Percentiles rank a stretch among this genome's conserved stretches.
These are phyloP conservation scores for Belonocnema kinseyi DNA, from an alignment of 1,140 invertebrate species.

Conservation along the genomic window DNA sequence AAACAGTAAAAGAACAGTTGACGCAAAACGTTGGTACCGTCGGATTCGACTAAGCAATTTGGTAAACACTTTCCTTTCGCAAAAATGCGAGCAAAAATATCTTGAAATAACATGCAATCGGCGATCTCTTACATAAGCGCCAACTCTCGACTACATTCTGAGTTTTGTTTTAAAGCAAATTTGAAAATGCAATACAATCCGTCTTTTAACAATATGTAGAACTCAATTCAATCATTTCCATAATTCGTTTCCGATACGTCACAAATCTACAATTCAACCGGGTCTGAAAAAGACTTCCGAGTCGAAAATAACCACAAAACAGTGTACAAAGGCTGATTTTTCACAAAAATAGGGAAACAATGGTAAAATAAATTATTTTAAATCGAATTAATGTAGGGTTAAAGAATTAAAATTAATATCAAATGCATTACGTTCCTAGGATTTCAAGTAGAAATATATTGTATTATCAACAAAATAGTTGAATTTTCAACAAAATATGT, in stretches of 20 bases:
- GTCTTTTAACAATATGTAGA: neutral
- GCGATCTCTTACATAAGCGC: slow-evolving; percentile 10
- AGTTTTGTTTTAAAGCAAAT: neutral
- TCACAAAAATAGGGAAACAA: too few relatives aligned
- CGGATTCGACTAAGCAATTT: neutral
- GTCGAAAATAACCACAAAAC: too few relatives aligned
- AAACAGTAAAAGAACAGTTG: neutral
- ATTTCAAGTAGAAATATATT: too few relatives aligned
- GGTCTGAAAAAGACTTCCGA: neutral
- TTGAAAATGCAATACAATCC: slow-evolving; percentile 1
- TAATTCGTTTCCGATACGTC: neutral
- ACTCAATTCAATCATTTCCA: slow-evolving; percentile 16
- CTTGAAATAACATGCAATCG: neutral
- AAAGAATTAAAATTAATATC: too few relatives aligned
- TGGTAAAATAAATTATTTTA: too few relatives aligned
- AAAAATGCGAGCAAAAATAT: neutral
- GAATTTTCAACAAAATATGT: too few relatives aligned
- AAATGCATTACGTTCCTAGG: too few relatives aligned
- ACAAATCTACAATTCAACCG: neutral
- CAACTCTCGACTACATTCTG: neutral
- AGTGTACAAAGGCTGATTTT: too few relatives aligned
- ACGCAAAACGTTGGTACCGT: neutral
- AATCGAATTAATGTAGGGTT: too few relatives aligned
- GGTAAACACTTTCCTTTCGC: neutral
- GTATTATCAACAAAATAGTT: too few relatives aligned